phyloP scores from a whole-genome alignment of 2,113 vertebrate genomes.

The Ascaphus truei region DNA sequence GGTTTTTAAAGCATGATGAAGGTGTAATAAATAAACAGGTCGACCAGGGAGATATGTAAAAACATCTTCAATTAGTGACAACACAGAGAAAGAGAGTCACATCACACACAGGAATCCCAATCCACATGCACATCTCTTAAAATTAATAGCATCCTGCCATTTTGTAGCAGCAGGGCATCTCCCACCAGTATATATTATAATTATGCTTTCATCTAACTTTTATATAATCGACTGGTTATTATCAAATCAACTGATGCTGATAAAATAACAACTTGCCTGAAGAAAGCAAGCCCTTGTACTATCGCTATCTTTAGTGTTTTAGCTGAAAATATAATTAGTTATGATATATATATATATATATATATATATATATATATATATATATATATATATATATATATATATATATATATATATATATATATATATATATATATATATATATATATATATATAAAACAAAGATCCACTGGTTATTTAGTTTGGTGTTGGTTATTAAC shows the following conservation, averaged over 20 bases:
- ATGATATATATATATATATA: not conserved
- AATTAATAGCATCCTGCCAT: slow-evolving; percentile 53
- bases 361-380: not conserved
- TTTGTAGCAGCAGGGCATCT: slow-evolving; percentile 42
- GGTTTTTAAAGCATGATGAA: too few relatives aligned
- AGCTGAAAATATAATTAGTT: too few relatives aligned
- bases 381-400: not conserved
- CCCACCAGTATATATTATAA: slow-evolving; percentile 39
- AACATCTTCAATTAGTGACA: slow-evolving; percentile 20
- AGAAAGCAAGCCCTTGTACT: slow-evolving; percentile 43
- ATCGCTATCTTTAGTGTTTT: slow-evolving; percentile 3
- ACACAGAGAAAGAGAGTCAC: not conserved
- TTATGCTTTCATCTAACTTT: slow-evolving; percentile 60
- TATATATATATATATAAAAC: not conserved
- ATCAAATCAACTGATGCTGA: slow-evolving; percentile 52
- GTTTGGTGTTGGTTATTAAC: too few relatives aligned
- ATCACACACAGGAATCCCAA: slow-evolving; percentile 1
- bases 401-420: not conserved
- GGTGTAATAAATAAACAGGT: slow-evolving; percentile 36
- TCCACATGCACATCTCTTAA: slow-evolving; percentile 43
- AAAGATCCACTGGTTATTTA: too few relatives aligned
- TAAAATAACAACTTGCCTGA: slow-evolving; percentile 55
- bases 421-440: not conserved
- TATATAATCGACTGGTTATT: slow-evolving; percentile 55
- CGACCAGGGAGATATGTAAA: not conserved